phyloP scores from a whole-genome alignment of 53 echinoderm and acorn worm species.

The Paracentrotus lividus region DNA sequence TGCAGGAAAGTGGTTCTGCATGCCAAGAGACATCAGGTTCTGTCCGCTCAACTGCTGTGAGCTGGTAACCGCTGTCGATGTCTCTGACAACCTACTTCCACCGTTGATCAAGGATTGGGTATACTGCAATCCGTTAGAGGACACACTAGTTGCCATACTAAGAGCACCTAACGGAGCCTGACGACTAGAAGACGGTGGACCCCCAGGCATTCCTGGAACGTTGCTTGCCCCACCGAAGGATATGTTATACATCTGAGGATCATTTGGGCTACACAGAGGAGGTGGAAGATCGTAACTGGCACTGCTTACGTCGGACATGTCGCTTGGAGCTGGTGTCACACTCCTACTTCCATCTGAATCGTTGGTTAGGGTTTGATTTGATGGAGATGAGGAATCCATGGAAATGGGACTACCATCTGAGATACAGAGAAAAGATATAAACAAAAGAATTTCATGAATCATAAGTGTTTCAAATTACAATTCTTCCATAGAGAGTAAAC shows the following conservation, averaged over 20 bases:
- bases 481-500: no score
- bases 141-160: background rate
- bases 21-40: background rate
- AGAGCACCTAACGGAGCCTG: background rate
- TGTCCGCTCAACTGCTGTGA: background rate
- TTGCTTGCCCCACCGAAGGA: slow-evolving; percentile 76
- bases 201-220: slow-evolving; percentile 51
- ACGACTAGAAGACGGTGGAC: background rate
- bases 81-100: background rate
- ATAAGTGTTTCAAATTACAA: background rate
- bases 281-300: slow-evolving; percentile 83
- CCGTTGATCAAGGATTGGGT: slow-evolving; percentile 53
- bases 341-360: slow-evolving; percentile 79
- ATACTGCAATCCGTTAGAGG: slow-evolving; percentile 7
- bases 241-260: slow-evolving; percentile 89
- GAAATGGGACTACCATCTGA: slow-evolving; percentile 61
- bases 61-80: background rate
- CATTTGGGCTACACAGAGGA: slow-evolving; percentile 83
- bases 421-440: background rate
- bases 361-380: slow-evolving; percentile 69
- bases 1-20: slow-evolving; percentile 39
- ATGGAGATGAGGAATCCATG: slow-evolving; percentile 52
- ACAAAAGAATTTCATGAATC: background rate
- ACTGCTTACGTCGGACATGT: slow-evolving; percentile 87
- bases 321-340: slow-evolving; percentile 80